Percentiles rank a stretch among this genome's conserved stretches.
Conservation (phyloP, 2,113 vertebrate species). For the Rhagologus leucostigma region DNA sequence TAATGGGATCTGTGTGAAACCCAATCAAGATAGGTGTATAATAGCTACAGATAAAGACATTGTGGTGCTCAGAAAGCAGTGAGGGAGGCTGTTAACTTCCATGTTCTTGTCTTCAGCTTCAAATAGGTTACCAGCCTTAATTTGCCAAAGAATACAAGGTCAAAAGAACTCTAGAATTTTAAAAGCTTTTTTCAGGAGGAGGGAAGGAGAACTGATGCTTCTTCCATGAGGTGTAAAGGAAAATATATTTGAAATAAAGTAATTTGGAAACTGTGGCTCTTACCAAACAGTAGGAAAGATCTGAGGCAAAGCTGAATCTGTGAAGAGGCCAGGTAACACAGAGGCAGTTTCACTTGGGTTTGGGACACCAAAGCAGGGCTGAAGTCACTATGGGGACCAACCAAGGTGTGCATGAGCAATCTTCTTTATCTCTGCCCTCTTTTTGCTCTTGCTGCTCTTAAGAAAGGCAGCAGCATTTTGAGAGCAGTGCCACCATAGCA, state of each 20-base stretch:
- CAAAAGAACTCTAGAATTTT: neutral
- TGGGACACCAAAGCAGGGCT: neutral
- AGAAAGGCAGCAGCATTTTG: neutral
- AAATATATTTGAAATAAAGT: neutral
- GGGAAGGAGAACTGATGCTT: neutral
- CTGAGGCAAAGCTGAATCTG: neutral
- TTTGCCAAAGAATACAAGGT: neutral
- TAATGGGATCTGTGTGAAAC: constrained; percentile 20
- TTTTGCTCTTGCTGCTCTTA: neutral
- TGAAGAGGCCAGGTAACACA: neutral
- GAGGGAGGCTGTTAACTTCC: neutral
- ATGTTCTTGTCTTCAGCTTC: neutral
- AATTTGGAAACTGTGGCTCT: neutral
- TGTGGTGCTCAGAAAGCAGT: neutral
- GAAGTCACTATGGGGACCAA: rapidly evolving
- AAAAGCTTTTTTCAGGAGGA: neutral
- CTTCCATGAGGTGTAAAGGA: neutral
- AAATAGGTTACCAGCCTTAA: neutral
- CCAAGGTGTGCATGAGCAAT: neutral
- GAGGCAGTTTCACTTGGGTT: neutral
- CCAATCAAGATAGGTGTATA: neutral
- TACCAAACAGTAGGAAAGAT: neutral
- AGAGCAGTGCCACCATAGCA: neutral
- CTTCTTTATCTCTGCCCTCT: neutral
- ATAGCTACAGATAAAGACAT: neutral